Conservation (phyloP, 1,140 invertebrate species). For the Euura lappo region DNA sequence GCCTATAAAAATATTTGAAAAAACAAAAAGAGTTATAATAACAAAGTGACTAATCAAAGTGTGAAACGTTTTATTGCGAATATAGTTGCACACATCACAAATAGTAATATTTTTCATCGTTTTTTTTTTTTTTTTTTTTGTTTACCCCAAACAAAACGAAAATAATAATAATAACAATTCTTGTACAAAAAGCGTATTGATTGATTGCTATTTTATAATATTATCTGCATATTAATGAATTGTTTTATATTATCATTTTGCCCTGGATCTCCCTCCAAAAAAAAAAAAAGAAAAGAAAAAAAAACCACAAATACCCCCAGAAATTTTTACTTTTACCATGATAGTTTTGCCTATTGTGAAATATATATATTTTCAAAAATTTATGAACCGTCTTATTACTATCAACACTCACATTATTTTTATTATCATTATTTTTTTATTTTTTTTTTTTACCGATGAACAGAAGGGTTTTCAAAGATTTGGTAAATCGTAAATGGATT, state of each 20-base stretch:
- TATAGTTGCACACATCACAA: slow-evolving; percentile 5
- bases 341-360: slow-evolving; percentile 19
- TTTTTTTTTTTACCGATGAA: no score
- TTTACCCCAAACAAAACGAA: no score
- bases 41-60: neutral
- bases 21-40: neutral
- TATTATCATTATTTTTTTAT: no score
- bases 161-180: slow-evolving; percentile 18
- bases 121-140: slow-evolving; percentile 32
- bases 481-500: no score
- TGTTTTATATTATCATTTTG: neutral
- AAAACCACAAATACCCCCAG: neutral
- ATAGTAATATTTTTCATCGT: slow-evolving; percentile 23
- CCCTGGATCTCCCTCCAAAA: neutral
- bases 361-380: slow-evolving; percentile 24
- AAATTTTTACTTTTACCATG: slow-evolving; percentile 16
- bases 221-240: neutral
- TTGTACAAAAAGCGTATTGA: neutral
- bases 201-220: slow-evolving; percentile 6
- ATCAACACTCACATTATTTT: no score
- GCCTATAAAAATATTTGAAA: slow-evolving; percentile 24
- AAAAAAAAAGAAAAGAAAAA: no score
- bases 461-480: no score
- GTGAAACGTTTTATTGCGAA: slow-evolving; percentile 1
- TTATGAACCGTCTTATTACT: no score